Percentiles rank a stretch among this genome's conserved stretches.
Conservation (phyloP, 2,888 invertebrate genomes). For the Bellardia pandia region DNA sequence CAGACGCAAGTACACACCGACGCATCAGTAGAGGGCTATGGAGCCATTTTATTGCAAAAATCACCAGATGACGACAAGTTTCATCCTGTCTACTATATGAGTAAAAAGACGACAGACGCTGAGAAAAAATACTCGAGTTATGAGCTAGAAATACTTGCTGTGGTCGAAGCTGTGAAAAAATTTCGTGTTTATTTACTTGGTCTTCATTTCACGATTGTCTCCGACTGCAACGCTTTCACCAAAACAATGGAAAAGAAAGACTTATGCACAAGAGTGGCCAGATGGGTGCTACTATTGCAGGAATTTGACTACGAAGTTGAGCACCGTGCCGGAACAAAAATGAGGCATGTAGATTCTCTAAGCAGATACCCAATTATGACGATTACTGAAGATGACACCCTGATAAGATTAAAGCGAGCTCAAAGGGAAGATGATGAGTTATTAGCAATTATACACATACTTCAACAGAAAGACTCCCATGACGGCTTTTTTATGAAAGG, state of each 20-base stretch:
- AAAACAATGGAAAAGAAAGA: conserved; percentile 67
- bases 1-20: conserved; percentile 58
- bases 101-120: conserved; percentile 62
- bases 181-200: conserved; percentile 74
- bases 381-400: conserved; percentile 53
- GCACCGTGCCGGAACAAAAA: conserved; percentile 70
- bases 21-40: conserved; percentile 70
- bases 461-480: conserved; percentile 51
- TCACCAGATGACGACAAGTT: conserved; percentile 55
- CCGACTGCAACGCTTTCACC: conserved; percentile 65
- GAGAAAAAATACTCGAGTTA: conserved; percentile 70
- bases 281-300: conserved; percentile 74
- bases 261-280: conserved; percentile 66
- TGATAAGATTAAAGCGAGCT: conserved; percentile 45
- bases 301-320: conserved; percentile 69
- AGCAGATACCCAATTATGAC: conserved; percentile 69
- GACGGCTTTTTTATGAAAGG: conserved; percentile 66
- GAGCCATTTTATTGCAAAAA: conserved; percentile 64
- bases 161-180: conserved; percentile 74
- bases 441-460: conserved; percentile 62
- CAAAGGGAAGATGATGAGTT: conserved; percentile 73
- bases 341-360: conserved; percentile 66
- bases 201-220: conserved; percentile 57
- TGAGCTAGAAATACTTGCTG: conserved; percentile 74
- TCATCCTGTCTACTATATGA: conserved; percentile 71